Conservation (phyloP, 1,140 invertebrate genomes). For the Melanaphis sacchari region DNA sequence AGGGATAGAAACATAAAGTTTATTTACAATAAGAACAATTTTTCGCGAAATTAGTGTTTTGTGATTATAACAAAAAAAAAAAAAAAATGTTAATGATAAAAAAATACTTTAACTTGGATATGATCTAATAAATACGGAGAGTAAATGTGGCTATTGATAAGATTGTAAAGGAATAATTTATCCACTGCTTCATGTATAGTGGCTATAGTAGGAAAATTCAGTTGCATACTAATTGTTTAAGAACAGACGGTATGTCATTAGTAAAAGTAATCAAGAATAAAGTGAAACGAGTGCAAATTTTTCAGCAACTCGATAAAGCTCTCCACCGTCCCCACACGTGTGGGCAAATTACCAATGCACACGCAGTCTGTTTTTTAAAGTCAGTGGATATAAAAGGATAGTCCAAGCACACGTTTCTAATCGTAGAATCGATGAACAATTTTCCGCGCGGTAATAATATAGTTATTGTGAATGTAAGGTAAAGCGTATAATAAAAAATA, state of each 20-base stretch:
- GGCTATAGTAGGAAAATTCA: too few relatives aligned
- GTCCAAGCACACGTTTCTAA: background rate
- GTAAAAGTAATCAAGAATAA: background rate
- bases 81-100: too few relatives aligned
- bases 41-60: too few relatives aligned
- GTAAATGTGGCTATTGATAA: too few relatives aligned
- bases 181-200: too few relatives aligned
- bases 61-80: too few relatives aligned
- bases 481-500: background rate
- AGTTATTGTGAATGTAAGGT: background rate
- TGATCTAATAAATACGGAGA: too few relatives aligned
- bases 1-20: too few relatives aligned
- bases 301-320: background rate
- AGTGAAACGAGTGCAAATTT: background rate
- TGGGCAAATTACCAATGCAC: background rate
- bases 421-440: background rate
- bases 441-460: background rate
- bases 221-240: too few relatives aligned
- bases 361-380: background rate
- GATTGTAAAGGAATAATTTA: too few relatives aligned
- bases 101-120: too few relatives aligned
- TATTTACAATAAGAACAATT: too few relatives aligned
- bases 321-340: background rate
- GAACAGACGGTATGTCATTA: background rate
- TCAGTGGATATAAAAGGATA: background rate